These are phyloP conservation scores for Bacillus rossius DNA, from an alignment of 1,140 invertebrate species.

Conservation along the genomic window DNA sequence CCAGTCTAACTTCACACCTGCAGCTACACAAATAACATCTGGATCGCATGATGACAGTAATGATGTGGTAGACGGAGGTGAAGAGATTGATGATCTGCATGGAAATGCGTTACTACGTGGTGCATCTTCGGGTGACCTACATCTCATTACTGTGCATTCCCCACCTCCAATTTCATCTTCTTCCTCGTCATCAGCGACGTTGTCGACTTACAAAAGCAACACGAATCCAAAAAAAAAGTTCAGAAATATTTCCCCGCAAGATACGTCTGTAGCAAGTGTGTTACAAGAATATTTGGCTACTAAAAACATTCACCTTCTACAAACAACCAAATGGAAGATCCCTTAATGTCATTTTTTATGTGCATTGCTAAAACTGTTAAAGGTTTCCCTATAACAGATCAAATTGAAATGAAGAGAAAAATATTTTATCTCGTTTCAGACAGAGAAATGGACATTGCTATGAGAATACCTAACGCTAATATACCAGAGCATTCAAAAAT, in stretches of 20 bases:
- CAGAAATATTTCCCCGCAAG: not conserved
- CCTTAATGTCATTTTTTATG: constrained; percentile 16
- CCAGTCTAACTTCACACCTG: constrained; percentile 11
- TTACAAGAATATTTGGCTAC: constrained; percentile 10
- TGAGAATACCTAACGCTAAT: no score
- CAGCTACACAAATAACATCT: not conserved
- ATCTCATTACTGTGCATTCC: not conserved
- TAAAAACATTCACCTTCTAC: not conserved
- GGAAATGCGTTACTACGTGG: not conserved
- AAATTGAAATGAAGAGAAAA: constrained; percentile 12
- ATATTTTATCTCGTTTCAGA: not conserved
- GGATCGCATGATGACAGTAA: not conserved
- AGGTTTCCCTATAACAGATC: constrained; percentile 16
- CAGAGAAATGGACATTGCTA: no score
- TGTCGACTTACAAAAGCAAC: not conserved
- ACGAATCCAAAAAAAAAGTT: no score
- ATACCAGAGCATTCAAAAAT: no score
- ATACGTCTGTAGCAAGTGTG: constrained; percentile 8
- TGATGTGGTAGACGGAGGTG: not conserved
- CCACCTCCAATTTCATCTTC: not conserved
- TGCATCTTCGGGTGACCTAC: not conserved
- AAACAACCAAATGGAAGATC: not conserved
- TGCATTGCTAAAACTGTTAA: constrained; percentile 17
- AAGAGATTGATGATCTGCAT: not conserved
- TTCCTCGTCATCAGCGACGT: not conserved